A percentile compares a stretch with the other conserved stretches of the same genome.
These are phyloP conservation scores for Zaprionus ghesquierei DNA, from an alignment of 1,140 invertebrate genomes.

Conservation along the genomic window DNA sequence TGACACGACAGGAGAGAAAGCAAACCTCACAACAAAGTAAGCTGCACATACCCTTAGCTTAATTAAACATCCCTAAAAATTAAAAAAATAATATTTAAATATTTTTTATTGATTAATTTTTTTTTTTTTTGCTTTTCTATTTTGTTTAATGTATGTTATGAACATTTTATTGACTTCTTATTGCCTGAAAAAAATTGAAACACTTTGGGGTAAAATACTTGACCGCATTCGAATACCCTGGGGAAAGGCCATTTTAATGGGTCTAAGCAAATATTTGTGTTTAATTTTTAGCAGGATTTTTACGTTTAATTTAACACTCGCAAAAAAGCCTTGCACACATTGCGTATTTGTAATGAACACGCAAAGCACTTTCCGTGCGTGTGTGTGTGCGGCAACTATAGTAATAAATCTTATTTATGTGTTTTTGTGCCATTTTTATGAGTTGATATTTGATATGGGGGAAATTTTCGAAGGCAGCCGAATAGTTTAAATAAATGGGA, in stretches of 20 bases:
- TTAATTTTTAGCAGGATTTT: constrained; percentile 67
- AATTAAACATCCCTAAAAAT: neutral
- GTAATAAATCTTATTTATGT: constrained; percentile 76
- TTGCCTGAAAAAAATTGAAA: neutral
- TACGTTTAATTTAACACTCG: constrained; percentile 70
- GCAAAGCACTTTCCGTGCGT: constrained; percentile 17
- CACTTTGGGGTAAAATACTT: neutral
- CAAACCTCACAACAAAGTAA: no score
- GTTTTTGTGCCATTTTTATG: constrained; percentile 78
- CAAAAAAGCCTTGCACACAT: constrained; percentile 29
- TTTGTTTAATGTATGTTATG: neutral
- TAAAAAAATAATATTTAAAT: neutral
- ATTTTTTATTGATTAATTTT: neutral
- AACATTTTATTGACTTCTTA: neutral
- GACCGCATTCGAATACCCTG: neutral
- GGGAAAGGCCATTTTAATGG: constrained; percentile 41
- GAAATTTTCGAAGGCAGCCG: constrained; percentile 25
- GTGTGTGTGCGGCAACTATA: constrained; percentile 50
- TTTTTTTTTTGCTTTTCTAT: neutral
- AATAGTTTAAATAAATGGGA: constrained; percentile 75
- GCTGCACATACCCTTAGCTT: constrained; percentile 2
- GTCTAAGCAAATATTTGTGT: constrained; percentile 64
- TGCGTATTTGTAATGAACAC: constrained; percentile 64
- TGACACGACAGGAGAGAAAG: no score
- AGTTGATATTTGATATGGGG: constrained; percentile 66